Conservation (phyloP, 1,140 invertebrate species). For the Drosophila nigrodunni region DNA sequence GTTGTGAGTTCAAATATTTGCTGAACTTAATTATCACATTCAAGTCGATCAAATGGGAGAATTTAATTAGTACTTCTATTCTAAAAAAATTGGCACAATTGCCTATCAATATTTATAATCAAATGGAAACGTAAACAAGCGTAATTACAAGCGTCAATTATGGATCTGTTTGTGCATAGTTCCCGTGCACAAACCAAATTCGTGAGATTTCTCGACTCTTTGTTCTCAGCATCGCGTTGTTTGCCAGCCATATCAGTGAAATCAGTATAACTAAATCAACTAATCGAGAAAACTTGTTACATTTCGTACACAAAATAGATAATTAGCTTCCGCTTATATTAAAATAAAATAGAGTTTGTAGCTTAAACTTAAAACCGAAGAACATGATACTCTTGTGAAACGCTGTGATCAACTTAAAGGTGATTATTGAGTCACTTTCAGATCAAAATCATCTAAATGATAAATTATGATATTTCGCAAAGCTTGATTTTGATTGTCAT, state of each 20-base stretch:
- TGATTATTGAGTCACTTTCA: too few species aligned
- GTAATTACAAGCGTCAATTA: constrained; percentile 35
- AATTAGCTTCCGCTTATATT: background rate
- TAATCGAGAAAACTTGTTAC: constrained; percentile 38
- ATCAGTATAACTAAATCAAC: constrained; percentile 16
- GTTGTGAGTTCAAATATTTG: background rate
- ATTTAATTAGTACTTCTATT: constrained; percentile 10
- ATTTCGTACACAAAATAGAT: constrained; percentile 2
- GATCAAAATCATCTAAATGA: too few species aligned
- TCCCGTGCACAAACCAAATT: constrained; percentile 7
- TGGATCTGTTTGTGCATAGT: constrained; percentile 13
- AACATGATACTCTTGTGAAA: too few species aligned
- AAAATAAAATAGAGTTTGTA: background rate
- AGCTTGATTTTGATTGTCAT: too few species aligned
- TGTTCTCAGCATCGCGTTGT: constrained; percentile 6
- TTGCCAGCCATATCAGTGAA: constrained; percentile 19
- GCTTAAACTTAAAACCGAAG: too few species aligned
- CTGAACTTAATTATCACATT: constrained; percentile 13
- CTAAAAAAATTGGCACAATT: constrained; percentile 17
- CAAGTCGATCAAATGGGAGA: background rate
- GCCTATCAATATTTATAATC: constrained; percentile 11
- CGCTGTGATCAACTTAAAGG: too few species aligned
- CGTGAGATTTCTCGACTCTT: constrained; percentile 15
- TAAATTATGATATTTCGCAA: too few species aligned
- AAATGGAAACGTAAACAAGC: constrained; percentile 19